phyloP scores from a whole-genome alignment of 1,140 invertebrate genomes.

The Platyscapa corneri region DNA sequence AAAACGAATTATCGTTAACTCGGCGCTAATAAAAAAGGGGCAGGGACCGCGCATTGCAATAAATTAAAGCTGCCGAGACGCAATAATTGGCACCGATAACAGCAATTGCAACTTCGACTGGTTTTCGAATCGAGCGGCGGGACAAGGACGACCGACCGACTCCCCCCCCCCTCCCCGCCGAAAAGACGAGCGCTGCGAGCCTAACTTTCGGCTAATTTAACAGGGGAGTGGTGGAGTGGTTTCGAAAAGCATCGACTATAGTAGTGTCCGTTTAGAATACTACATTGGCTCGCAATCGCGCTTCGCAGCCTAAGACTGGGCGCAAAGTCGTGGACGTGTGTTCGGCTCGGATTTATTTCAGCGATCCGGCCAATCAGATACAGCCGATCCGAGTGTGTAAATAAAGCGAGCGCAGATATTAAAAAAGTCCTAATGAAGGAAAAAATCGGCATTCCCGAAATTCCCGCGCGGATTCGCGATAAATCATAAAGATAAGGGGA shows the following conservation, averaged over 20 bases:
- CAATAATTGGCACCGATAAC: not conserved
- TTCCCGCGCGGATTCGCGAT: constrained; percentile 6
- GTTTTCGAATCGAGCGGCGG: too few relatives aligned
- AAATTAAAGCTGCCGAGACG: not conserved
- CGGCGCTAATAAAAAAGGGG: not conserved
- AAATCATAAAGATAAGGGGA: constrained; percentile 37
- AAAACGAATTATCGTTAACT: too few relatives aligned
- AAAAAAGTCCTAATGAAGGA: constrained; percentile 36
- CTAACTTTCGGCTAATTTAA: not conserved
- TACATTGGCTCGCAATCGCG: too few relatives aligned
- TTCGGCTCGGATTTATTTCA: not conserved
- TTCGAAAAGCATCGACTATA: not conserved
- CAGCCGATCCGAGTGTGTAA: not conserved
- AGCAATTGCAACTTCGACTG: not conserved
- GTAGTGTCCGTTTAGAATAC: too few relatives aligned
- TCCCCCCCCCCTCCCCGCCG: too few relatives aligned
- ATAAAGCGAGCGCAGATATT: not conserved
- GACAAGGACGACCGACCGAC: too few relatives aligned
- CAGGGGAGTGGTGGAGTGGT: not conserved
- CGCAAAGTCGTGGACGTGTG: not conserved
- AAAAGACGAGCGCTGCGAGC: not conserved
- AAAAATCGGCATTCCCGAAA: constrained; percentile 30
- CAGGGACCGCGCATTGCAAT: not conserved
- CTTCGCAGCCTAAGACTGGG: not conserved
- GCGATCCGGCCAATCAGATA: not conserved